These are phyloP conservation scores for Grammomys dolichurus DNA, from an alignment of 2,113 vertebrate genomes.

Conservation along the genomic window DNA sequence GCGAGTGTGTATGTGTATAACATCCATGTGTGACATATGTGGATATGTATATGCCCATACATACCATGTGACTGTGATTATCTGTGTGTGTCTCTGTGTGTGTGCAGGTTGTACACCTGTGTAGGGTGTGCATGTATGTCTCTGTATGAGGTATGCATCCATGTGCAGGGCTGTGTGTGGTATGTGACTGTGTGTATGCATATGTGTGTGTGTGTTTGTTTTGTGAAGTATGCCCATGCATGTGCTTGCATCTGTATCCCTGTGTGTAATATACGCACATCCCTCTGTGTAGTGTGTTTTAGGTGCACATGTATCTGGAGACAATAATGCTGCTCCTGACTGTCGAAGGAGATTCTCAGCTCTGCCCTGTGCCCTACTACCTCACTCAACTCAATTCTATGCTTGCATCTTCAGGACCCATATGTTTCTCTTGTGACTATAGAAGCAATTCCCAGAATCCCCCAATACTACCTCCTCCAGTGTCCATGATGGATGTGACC, in stretches of 20 bases:
- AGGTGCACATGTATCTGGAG: neutral
- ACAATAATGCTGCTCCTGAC: too few relatives aligned
- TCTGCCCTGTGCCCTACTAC: neutral
- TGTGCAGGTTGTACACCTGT: neutral
- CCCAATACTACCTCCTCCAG: too few relatives aligned
- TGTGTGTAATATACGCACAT: neutral
- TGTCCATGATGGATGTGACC: neutral
- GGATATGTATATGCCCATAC: too few relatives aligned
- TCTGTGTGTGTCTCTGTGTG: neutral
- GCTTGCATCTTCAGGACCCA: too few relatives aligned
- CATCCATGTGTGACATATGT: neutral
- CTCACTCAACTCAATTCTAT: neutral
- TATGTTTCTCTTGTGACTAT: neutral
- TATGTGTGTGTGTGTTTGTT: neutral
- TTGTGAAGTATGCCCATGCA: too few relatives aligned
- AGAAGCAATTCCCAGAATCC: neutral
- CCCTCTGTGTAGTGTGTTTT: neutral
- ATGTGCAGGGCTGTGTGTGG: neutral
- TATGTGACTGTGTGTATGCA: too few relatives aligned
- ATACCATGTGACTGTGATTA: neutral
- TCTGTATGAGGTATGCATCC: neutral
- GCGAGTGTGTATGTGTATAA: neutral
- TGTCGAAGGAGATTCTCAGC: neutral
- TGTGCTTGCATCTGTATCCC: neutral
- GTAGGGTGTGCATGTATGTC: neutral